Evolutionary conservation across 2,113 vertebrate species (phyloP), one percentile per base, ranked within the genome.

Genomic region (Callithrix jacchus): DNA sequence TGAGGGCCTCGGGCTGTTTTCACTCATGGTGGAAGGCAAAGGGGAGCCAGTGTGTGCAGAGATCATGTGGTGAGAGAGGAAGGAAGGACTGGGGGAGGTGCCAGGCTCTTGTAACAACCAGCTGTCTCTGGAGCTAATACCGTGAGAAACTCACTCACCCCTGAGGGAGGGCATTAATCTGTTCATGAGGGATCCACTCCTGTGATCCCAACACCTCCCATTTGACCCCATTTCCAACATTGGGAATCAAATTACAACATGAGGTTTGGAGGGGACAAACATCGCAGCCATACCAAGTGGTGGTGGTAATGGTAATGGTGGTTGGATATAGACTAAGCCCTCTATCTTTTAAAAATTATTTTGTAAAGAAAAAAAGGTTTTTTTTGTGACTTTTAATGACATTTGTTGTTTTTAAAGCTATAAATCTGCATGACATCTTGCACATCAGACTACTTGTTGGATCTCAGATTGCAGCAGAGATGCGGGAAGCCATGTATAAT

Each of bases 391-490:
- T 70, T 68, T 89, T 91, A 64, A 90, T 17, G 45, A 49, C 17
- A 32, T 89, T 77, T 30, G 6, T 52, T 93, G 68, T 86, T 94
- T 95, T 93, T 84, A 6, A 97, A 99, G 99, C 94, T 96, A 23
- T 99, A 77, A 97, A 98, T 30, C 77, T 97, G 5, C 73, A 94
- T 8, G 98, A 98, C 17, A 3, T 37, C 13, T 94, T 89, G 3
- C 98, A 99, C 3, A 2, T 97, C 8, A 97, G 98, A 6, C 94
- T 99, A 6, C 98, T 98, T 32, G 4, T 99, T 1, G 99, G 99
- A 32, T 99, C 99, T n/a, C 98, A 99, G 81, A 97, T 99, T 23
- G 99, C 99, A 3, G 98, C 98, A 1, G 99, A 99, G 92, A 97
- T 99, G 89, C 98, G 99, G 93, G 98, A 98, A 80, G 98, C 98